Conservation (phyloP, 2,797 vertebrate genomes). For the Mormyrops boulengeri region DNA sequence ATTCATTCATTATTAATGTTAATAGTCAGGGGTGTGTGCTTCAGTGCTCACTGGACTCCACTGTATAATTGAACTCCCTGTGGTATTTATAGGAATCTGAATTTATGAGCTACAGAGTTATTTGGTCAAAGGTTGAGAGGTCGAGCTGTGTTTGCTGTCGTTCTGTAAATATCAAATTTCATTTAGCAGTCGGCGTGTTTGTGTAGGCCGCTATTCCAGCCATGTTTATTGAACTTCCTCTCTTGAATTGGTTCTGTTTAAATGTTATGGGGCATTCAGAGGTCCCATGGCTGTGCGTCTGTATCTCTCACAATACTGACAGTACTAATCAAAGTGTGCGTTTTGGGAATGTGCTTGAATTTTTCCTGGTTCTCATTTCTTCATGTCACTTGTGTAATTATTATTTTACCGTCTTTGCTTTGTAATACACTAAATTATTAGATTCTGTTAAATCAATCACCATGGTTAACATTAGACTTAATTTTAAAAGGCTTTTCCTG, state of each 20-base stretch:
- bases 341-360: neutral
- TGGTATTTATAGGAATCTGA: neutral
- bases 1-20: neutral
- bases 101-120: neutral
- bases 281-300: neutral
- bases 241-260: neutral
- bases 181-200: neutral
- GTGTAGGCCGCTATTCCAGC: neutral
- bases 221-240: neutral
- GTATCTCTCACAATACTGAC: neutral
- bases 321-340: neutral
- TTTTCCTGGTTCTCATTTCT: neutral
- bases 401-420: neutral
- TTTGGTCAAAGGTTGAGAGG: neutral
- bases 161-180: neutral
- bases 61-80: neutral
- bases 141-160: neutral
- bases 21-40: neutral
- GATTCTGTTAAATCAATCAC: neutral
- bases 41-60: neutral
- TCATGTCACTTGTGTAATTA: neutral
- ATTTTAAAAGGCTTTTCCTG: neutral
- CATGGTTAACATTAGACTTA: neutral
- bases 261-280: neutral
- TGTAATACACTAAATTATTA: neutral